Evolutionary conservation across 1,140 invertebrate species (phyloP).

Genomic region (Drosophila asahinai): DNA sequence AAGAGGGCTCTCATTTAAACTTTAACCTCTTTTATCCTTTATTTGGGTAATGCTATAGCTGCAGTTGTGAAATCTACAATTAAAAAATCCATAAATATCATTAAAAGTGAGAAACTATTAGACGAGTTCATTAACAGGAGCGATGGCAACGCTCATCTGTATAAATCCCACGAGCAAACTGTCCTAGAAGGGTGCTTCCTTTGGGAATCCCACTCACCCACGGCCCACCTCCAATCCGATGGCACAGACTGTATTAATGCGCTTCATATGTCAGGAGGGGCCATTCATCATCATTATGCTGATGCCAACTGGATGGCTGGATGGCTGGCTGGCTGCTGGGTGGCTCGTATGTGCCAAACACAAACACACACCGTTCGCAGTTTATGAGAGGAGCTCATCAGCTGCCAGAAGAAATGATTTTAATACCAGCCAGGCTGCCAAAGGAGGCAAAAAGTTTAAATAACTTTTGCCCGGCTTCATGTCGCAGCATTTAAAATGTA

Average conservation of each 20-base stretch:
- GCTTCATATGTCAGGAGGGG: slow-evolving; percentile 51
- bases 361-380: slow-evolving; percentile 14
- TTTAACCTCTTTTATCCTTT: too few species aligned
- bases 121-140: slow-evolving; percentile 21
- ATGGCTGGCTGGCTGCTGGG: slow-evolving; percentile 40
- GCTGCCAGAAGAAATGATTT: slow-evolving; percentile 45
- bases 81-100: slow-evolving; percentile 1
- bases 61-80: background rate
- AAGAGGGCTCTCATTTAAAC: too few species aligned
- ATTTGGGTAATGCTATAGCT: too few species aligned
- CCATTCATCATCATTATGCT: slow-evolving; percentile 65
- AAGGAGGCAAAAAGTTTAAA: slow-evolving; percentile 53
- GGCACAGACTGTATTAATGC: slow-evolving; percentile 58
- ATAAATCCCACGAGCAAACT: slow-evolving; percentile 29
- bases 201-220: background rate
- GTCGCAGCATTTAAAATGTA: slow-evolving; percentile 63
- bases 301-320: slow-evolving; percentile 55
- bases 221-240: slow-evolving; percentile 21
- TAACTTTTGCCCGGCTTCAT: slow-evolving; percentile 54
- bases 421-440: slow-evolving; percentile 5
- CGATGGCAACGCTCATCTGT: slow-evolving; percentile 11
- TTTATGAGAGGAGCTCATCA: slow-evolving; percentile 60
- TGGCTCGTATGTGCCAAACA: slow-evolving; percentile 38
- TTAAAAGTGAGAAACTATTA: background rate
- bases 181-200: slow-evolving; percentile 14